These are phyloP conservation scores for Anarsia innoxiella DNA, from an alignment of 2,888 invertebrate genomes.

Conservation along the genomic window DNA sequence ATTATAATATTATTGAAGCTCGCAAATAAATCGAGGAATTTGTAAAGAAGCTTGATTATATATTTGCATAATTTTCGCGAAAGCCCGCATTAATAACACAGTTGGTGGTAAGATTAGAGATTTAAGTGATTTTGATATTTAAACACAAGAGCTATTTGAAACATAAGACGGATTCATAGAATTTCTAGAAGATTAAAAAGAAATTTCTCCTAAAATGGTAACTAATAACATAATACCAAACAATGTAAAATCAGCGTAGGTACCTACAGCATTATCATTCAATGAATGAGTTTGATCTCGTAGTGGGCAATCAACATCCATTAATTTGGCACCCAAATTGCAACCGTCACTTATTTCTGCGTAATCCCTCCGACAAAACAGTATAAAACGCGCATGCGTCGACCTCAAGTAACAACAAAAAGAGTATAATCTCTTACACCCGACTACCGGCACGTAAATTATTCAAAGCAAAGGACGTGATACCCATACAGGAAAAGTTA, in stretches of 20 bases:
- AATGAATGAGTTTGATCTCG: too few species aligned
- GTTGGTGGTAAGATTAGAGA: slow-evolving; percentile 5
- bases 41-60: neutral
- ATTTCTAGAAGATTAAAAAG: too few species aligned
- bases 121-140: neutral
- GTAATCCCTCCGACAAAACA: slow-evolving; percentile 4
- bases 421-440: slow-evolving; percentile 28
- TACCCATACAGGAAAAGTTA: slow-evolving; percentile 20
- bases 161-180: too few species aligned
- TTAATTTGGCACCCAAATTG: too few species aligned
- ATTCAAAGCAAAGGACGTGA: slow-evolving; percentile 14
- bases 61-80: slow-evolving; percentile 27
- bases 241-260: too few species aligned
- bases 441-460: slow-evolving; percentile 31
- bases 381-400: slow-evolving; percentile 1
- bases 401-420: slow-evolving; percentile 18
- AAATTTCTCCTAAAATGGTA: too few species aligned
- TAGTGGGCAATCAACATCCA: too few species aligned
- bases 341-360: too few species aligned
- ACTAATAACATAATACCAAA: too few species aligned
- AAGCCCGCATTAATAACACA: slow-evolving; percentile 1
- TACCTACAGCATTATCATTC: too few species aligned
- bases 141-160: too few species aligned
- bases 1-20: slow-evolving; percentile 7
- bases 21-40: slow-evolving; percentile 7